Percentiles rank a stretch among this genome's conserved stretches.
phyloP scores from a whole-genome alignment of 2,888 invertebrate species.

The Koerneria pararmatus region DNA sequence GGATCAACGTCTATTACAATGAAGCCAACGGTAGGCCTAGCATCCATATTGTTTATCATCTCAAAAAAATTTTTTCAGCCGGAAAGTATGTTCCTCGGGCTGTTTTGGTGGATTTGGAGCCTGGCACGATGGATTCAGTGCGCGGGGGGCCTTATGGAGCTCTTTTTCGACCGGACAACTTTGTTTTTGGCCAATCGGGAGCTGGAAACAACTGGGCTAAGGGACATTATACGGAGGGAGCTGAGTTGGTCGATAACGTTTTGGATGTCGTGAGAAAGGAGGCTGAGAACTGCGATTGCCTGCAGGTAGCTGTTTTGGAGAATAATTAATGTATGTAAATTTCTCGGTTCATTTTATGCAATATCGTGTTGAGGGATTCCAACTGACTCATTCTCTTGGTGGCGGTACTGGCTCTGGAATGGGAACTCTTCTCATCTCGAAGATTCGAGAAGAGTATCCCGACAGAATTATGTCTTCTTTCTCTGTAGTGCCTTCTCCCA shows the following conservation, averaged over 20 bases:
- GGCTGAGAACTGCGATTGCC: constrained; percentile 81
- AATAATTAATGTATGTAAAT: too few species aligned
- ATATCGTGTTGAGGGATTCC: constrained; percentile 70
- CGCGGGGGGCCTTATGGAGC: constrained; percentile 86
- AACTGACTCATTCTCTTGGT: constrained; percentile 76
- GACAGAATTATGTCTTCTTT: constrained; percentile 97
- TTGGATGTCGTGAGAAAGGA: constrained; percentile 70
- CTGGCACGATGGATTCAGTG: constrained; percentile 95
- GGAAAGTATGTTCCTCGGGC: constrained; percentile 92
- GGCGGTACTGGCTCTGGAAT: constrained; percentile 84
- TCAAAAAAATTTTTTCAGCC: constrained; percentile 66
- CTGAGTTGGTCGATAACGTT: constrained; percentile 68
- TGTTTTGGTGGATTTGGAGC: constrained; percentile 88
- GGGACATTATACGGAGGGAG: constrained; percentile 88
- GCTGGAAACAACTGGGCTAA: constrained; percentile 82
- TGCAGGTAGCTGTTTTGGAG: constrained; percentile 59
- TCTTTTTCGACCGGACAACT: constrained; percentile 77
- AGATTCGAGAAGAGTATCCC: constrained; percentile 93
- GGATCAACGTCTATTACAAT: constrained; percentile 71
- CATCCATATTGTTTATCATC: not conserved
- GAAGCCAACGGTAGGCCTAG: constrained; percentile 33
- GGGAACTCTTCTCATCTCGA: constrained; percentile 85
- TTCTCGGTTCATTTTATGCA: not conserved
- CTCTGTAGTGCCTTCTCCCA: constrained; percentile 83
- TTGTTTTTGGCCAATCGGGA: constrained; percentile 81